These are phyloP conservation scores for Eumacrocentrus americanus DNA, from an alignment of 2,888 invertebrate species.

Conservation along the genomic window DNA sequence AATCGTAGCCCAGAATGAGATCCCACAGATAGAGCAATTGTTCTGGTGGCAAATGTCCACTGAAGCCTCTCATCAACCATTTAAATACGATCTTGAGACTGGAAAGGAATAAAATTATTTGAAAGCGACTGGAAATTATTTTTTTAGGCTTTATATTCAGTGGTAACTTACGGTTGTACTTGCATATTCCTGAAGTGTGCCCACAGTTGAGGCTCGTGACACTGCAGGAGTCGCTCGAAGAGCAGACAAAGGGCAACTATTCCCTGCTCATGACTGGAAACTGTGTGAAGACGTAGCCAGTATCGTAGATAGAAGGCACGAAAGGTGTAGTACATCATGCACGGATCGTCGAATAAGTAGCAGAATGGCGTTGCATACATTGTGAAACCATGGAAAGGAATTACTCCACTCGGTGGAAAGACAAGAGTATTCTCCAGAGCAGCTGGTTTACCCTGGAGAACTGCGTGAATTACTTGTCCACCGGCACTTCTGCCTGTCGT, in stretches of 20 bases:
- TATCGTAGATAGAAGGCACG: slow-evolving; percentile 89
- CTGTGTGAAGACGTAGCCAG: slow-evolving; percentile 89
- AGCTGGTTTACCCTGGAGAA: slow-evolving; percentile 74
- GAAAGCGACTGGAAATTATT: slow-evolving; percentile 5
- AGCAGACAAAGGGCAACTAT: slow-evolving; percentile 87
- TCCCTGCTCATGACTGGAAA: slow-evolving; percentile 92
- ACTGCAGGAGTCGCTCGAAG: slow-evolving; percentile 88
- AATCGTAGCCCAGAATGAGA: slow-evolving; percentile 88
- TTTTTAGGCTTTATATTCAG: background rate
- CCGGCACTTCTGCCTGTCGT: slow-evolving; percentile 64
- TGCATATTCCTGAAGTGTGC: slow-evolving; percentile 87
- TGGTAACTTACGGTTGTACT: slow-evolving; percentile 83
- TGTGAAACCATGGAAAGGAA: slow-evolving; percentile 96
- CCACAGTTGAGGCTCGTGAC: slow-evolving; percentile 89
- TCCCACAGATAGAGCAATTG: slow-evolving; percentile 94
- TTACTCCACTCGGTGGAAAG: slow-evolving; percentile 93
- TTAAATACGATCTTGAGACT: slow-evolving; percentile 92
- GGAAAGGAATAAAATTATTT: slow-evolving; percentile 31
- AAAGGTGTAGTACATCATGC: slow-evolving; percentile 87
- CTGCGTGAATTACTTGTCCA: slow-evolving; percentile 73
- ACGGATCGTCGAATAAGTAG: slow-evolving; percentile 88
- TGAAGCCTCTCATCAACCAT: slow-evolving; percentile 96
- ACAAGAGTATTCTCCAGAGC: slow-evolving; percentile 73
- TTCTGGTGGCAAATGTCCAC: slow-evolving; percentile 91
- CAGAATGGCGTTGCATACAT: slow-evolving; percentile 98